phyloP scores from a whole-genome alignment of 92 coral and sea anemone genomes.

The Porites cylindrica region DNA sequence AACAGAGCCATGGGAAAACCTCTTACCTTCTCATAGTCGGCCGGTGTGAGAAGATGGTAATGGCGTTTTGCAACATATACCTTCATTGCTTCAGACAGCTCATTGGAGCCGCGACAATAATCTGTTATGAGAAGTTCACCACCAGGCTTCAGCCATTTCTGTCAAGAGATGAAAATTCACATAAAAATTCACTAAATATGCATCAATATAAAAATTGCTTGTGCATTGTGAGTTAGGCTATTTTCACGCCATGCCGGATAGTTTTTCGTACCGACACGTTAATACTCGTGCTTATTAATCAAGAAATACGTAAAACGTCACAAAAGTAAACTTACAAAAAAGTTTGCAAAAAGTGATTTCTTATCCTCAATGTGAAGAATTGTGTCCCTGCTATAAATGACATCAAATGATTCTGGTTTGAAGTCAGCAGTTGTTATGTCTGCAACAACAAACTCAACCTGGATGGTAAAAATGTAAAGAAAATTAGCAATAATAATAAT shows the following conservation, averaged over 20 bases:
- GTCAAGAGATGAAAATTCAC: neutral
- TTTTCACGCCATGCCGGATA: too few relatives aligned
- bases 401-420: constrained; percentile 90
- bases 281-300: neutral
- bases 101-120: constrained; percentile 80
- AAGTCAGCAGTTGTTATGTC: constrained; percentile 87
- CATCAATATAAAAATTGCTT: too few relatives aligned
- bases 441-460: constrained; percentile 85
- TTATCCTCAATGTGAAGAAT: constrained; percentile 91
- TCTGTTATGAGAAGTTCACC: constrained; percentile 94
- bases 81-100: constrained; percentile 78
- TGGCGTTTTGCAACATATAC: constrained; percentile 87
- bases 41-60: constrained; percentile 74
- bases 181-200: too few relatives aligned
- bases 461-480: neutral
- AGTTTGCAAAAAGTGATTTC: constrained; percentile 83
- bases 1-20: too few relatives aligned
- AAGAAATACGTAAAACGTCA: neutral
- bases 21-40: constrained; percentile 90
- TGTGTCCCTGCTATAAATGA: constrained; percentile 92
- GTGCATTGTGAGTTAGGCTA: too few relatives aligned
- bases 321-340: constrained; percentile 67
- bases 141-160: constrained; percentile 99
- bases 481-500: neutral
- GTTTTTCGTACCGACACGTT: too few relatives aligned